Conservation (phyloP, 2,797 vertebrate species). For the Lutjanus argentimaculatus region DNA sequence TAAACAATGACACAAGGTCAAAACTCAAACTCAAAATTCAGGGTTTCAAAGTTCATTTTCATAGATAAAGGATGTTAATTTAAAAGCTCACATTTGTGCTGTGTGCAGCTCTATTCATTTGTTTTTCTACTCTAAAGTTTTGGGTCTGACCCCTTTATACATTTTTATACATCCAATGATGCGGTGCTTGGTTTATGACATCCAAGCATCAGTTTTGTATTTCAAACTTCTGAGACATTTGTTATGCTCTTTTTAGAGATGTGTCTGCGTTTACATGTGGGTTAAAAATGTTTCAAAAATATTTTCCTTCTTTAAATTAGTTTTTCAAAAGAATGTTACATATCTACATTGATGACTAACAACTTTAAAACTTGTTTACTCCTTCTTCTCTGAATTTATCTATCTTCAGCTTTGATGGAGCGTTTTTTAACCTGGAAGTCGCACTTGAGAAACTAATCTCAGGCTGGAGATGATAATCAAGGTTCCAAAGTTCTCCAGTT, state of each 20-base stretch:
- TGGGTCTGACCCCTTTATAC: neutral
- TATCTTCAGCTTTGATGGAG: slow-evolving; percentile 55
- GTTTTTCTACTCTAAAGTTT: neutral
- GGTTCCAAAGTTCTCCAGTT: slow-evolving; percentile 71
- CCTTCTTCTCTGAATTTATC: slow-evolving; percentile 25
- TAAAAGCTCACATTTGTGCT: too few relatives aligned
- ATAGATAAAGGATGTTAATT: too few relatives aligned
- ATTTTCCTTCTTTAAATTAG: slow-evolving; percentile 29
- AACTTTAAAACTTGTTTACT: slow-evolving; percentile 66
- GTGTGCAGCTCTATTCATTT: too few relatives aligned
- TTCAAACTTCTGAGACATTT: slow-evolving; percentile 9
- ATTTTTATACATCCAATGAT: neutral
- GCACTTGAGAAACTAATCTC: slow-evolving; percentile 45
- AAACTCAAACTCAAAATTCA: too few relatives aligned
- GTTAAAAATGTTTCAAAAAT: slow-evolving; percentile 29
- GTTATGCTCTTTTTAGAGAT: neutral
- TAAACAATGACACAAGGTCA: too few relatives aligned
- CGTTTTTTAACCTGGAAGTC: slow-evolving; percentile 51
- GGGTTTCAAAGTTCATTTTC: too few relatives aligned
- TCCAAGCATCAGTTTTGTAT: neutral
- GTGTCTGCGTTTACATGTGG: neutral
- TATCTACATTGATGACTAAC: slow-evolving; percentile 27
- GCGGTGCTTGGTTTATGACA: neutral
- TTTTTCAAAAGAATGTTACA: slow-evolving; percentile 24
- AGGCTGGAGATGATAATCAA: slow-evolving; percentile 70